These are phyloP conservation scores for Ooceraea biroi DNA, from an alignment of 1,140 invertebrate species.

Conservation along the genomic window DNA sequence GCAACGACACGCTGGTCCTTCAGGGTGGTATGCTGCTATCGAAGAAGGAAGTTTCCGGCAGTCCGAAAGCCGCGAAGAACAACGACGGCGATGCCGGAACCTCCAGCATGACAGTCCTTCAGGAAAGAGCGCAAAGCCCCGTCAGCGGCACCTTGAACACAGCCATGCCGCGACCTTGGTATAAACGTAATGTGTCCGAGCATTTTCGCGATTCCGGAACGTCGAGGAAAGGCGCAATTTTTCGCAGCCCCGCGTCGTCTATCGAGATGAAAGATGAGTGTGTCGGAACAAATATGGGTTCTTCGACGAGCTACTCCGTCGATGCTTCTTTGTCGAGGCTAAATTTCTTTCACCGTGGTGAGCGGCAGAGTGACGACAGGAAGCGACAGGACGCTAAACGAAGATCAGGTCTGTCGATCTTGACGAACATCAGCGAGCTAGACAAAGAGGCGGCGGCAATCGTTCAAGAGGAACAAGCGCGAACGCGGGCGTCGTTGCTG, in stretches of 20 bases:
- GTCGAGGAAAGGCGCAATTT: constrained; percentile 65
- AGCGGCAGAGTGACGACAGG: constrained; percentile 82
- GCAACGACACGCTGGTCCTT: constrained; percentile 83
- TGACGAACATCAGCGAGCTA: constrained; percentile 93
- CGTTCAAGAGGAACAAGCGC: constrained; percentile 88
- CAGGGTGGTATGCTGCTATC: constrained; percentile 79
- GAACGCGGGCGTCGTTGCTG: constrained; percentile 76
- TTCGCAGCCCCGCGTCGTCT: constrained; percentile 58
- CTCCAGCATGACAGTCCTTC: constrained; percentile 2
- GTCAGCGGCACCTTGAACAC: constrained; percentile 81
- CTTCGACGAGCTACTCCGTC: constrained; percentile 58
- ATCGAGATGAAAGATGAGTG: constrained; percentile 71
- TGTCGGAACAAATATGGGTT: constrained; percentile 61
- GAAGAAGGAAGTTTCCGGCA: constrained; percentile 71
- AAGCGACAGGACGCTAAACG: constrained; percentile 85
- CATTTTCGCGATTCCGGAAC: constrained; percentile 65
- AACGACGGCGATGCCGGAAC: background rate
- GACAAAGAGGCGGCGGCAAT: constrained; percentile 93
- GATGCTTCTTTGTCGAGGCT: constrained; percentile 78
- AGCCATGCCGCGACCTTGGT: constrained; percentile 88
- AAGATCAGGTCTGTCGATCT: constrained; percentile 88
- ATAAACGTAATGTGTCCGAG: constrained; percentile 86
- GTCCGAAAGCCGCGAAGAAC: constrained; percentile 24
- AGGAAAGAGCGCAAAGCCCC: constrained; percentile 17
- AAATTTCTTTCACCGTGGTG: constrained; percentile 80